Conservation (phyloP, 2,113 vertebrate genomes). For the Entelurus aequoreus region DNA sequence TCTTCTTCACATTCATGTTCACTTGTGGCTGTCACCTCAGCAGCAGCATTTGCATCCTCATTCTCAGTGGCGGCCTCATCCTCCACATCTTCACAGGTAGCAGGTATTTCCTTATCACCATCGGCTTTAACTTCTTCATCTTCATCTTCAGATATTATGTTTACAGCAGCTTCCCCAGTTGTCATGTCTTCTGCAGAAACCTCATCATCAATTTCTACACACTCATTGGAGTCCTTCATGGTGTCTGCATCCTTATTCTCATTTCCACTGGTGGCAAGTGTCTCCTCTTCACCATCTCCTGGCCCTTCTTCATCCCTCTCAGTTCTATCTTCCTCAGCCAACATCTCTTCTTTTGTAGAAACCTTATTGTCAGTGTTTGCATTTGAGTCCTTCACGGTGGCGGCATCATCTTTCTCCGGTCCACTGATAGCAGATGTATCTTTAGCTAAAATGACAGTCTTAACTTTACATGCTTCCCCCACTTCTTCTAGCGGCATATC, state of each 20-base stretch:
- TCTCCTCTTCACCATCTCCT: background rate
- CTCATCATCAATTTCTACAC: slow-evolving; percentile 1
- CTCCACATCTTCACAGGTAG: background rate
- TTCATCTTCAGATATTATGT: background rate
- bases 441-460: slow-evolving; percentile 5
- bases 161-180: slow-evolving; percentile 3
- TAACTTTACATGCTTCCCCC: slow-evolving; percentile 13
- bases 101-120: background rate
- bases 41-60: background rate
- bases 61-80: background rate
- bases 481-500: background rate
- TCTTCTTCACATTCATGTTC: slow-evolving; percentile 3
- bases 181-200: background rate
- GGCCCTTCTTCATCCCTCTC: background rate
- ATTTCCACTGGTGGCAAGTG: too few species aligned
- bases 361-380: background rate
- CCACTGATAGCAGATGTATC: background rate
- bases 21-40: background rate
- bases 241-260: background rate
- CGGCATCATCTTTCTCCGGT: background rate
- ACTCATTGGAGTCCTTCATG: background rate
- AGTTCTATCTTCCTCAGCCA: background rate
- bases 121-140: background rate
- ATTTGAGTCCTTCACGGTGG: background rate
- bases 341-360: background rate